Conservation (phyloP, 92 coral and sea anemone genomes). For the Galaxea fascicularis region DNA sequence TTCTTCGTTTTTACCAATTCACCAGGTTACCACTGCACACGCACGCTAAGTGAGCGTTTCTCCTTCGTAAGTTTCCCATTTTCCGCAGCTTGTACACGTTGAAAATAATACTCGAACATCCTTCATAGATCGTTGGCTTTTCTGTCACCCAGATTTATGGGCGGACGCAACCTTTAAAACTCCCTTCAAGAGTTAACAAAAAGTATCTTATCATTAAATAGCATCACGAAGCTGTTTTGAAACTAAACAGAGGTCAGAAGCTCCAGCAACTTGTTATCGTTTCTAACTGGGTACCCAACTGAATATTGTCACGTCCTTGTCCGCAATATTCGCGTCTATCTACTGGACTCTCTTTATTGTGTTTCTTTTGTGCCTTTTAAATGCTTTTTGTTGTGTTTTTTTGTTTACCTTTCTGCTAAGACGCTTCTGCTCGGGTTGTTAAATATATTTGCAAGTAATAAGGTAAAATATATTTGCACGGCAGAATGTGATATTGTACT, state of each 20-base stretch:
- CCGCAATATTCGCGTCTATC: conserved; percentile 1
- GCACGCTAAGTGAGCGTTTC: background rate
- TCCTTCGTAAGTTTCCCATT: background rate
- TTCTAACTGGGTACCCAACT: background rate
- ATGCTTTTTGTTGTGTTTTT: background rate
- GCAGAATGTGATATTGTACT: background rate
- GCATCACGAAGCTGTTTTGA: conserved; percentile 8
- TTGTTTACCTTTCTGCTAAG: background rate
- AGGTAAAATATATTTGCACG: background rate
- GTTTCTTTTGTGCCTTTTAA: background rate
- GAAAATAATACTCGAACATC: background rate
- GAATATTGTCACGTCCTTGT: conserved; percentile 25
- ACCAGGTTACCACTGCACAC: background rate
- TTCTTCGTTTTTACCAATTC: background rate
- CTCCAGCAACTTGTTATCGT: background rate
- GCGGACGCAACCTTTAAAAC: background rate
- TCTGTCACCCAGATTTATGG: background rate
- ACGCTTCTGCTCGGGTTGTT: background rate
- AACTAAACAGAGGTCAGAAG: conserved; percentile 5
- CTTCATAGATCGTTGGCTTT: conserved; percentile 16
- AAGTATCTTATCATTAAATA: conserved; percentile 18
- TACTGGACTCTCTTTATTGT: background rate
- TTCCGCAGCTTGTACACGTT: background rate
- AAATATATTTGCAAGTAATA: conserved; percentile 6
- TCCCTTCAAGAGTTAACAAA: background rate